Conservation (phyloP, 1,140 invertebrate genomes). For the Phymastichus coffea region DNA sequence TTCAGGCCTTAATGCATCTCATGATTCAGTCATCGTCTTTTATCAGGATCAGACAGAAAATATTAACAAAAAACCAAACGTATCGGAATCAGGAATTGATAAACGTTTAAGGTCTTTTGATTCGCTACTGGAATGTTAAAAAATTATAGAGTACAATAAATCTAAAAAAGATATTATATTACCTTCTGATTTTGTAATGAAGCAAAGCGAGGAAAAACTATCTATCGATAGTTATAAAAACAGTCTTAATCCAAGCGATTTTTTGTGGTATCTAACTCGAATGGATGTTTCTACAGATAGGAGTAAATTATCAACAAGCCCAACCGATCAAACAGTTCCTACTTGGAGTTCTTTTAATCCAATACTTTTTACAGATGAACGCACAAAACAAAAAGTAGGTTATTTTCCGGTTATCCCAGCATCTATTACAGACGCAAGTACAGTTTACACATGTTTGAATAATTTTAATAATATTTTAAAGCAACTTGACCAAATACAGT, state of each 20-base stretch:
- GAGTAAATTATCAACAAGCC: background rate
- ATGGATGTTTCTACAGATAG: background rate
- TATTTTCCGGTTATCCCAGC: background rate
- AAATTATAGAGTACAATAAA: background rate
- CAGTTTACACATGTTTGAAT: background rate
- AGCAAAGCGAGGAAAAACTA: background rate
- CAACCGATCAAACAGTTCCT: background rate
- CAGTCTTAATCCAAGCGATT: background rate
- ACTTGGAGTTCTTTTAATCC: background rate
- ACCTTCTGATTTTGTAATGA: background rate
- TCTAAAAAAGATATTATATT: background rate
- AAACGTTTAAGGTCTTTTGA: background rate
- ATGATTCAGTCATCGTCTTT: background rate
- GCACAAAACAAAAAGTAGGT: background rate
- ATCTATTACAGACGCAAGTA: background rate
- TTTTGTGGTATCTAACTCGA: background rate
- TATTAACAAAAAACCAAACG: background rate
- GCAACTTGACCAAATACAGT: conserved; percentile 23
- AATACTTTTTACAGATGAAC: background rate
- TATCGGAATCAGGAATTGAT: background rate
- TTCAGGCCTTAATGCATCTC: background rate
- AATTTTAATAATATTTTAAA: conserved; percentile 3
- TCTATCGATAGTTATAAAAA: background rate
- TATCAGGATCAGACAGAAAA: background rate
- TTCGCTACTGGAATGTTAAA: background rate